These are phyloP conservation scores for Lasioglossum figueresi DNA, from an alignment of 2,888 invertebrate species.

Conservation along the genomic window DNA sequence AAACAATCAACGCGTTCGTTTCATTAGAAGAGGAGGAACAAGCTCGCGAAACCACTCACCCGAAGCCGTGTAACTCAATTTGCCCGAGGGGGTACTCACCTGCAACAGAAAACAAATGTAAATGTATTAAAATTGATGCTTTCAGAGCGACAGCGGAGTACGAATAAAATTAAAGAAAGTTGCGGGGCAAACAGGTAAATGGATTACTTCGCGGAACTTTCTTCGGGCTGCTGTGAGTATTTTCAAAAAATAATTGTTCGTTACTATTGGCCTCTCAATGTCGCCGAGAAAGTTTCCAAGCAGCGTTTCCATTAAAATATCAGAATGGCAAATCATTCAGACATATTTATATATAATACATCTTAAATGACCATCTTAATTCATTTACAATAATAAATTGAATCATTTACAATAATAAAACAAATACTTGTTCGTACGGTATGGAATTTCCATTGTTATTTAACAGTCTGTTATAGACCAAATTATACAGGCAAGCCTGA, in stretches of 20 bases:
- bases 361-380: not conserved
- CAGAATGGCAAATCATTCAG: not conserved
- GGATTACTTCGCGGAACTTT: not conserved
- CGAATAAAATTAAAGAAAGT: not conserved
- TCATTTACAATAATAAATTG: no score
- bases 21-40: not conserved
- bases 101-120: constrained; percentile 38
- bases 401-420: no score
- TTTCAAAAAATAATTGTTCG: not conserved
- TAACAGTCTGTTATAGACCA: no score
- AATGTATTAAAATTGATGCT: constrained; percentile 4
- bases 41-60: constrained; percentile 27
- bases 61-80: not conserved
- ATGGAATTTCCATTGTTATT: no score
- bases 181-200: not conserved
- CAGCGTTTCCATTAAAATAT: not conserved
- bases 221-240: not conserved
- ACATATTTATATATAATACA: not conserved
- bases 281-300: not conserved
- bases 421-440: no score
- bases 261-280: not conserved
- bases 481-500: no score
- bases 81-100: constrained; percentile 32
- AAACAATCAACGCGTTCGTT: not conserved
- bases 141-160: not conserved